Conservation (phyloP, 2,113 vertebrate genomes). For the Sprattus sprattus region DNA sequence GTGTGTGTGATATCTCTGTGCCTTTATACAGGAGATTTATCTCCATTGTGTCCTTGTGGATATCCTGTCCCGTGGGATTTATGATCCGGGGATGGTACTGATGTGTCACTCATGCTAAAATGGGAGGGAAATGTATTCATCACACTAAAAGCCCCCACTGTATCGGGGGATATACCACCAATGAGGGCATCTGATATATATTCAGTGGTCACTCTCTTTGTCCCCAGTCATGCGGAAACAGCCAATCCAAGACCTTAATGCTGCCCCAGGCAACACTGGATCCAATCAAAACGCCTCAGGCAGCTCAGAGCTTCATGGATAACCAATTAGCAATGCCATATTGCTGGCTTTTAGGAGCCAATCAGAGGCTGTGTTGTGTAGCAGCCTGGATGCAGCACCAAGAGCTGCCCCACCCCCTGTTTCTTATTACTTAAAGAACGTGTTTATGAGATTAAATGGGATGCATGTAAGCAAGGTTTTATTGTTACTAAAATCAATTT, state of each 20-base stretch:
- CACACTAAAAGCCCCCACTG: neutral
- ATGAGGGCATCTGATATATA: constrained; percentile 28
- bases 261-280: constrained; percentile 43
- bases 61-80: constrained; percentile 6
- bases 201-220: constrained; percentile 25
- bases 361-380: constrained; percentile 48
- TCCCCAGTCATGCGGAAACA: neutral
- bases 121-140: constrained; percentile 30
- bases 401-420: neutral
- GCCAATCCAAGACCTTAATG: constrained; percentile 36
- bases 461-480: neutral
- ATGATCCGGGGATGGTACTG: constrained; percentile 30
- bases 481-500: neutral
- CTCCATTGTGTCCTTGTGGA: constrained; percentile 37
- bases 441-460: constrained; percentile 30
- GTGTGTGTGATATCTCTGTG: neutral
- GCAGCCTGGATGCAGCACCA: neutral
- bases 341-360: constrained; percentile 28
- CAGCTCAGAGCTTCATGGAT: constrained; percentile 20
- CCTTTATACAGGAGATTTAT: neutral
- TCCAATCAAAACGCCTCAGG: constrained; percentile 55
- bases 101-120: constrained; percentile 38
- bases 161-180: constrained; percentile 18
- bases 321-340: constrained; percentile 34
- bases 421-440: constrained; percentile 35